Evolutionary conservation across 2,113 vertebrate genomes (phyloP).

Genomic region (Promerops cafer): DNA sequence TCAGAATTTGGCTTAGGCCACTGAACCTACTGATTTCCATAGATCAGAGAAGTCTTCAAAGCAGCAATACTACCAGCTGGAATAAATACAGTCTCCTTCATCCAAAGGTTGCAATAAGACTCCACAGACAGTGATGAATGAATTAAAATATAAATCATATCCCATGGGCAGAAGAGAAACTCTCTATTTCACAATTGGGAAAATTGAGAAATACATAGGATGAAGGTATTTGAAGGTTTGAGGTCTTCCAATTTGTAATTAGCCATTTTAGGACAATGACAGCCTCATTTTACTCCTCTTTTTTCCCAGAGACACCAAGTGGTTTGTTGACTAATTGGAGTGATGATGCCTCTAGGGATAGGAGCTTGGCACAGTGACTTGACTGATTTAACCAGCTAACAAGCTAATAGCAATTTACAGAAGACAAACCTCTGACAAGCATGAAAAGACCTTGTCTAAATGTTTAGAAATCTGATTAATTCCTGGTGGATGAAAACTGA

Average conservation of each 20-base stretch:
- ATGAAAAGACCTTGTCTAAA: constrained; percentile 26
- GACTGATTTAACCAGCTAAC: constrained; percentile 52
- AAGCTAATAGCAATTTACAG: constrained; percentile 23
- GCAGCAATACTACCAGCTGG: background rate
- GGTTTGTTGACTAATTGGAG: constrained; percentile 29
- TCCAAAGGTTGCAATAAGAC: background rate
- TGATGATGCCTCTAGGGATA: constrained; percentile 13
- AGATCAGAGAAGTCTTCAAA: background rate
- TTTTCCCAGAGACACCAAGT: background rate
- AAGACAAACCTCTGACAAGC: constrained; percentile 12
- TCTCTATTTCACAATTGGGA: background rate
- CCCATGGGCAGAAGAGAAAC: background rate
- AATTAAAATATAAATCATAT: background rate
- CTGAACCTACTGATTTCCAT: background rate
- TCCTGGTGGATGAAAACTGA: background rate
- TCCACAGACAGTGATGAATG: background rate
- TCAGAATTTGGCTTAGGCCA: background rate
- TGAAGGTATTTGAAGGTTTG: background rate
- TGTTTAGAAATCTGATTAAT: constrained; percentile 9
- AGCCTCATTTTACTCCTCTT: background rate
- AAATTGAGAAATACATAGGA: background rate
- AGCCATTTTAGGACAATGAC: background rate
- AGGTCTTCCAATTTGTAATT: background rate
- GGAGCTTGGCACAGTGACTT: constrained; percentile 22
- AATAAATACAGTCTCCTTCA: background rate